phyloP scores from a whole-genome alignment of 2,888 invertebrate species.

The Phanerotoma sp. region DNA sequence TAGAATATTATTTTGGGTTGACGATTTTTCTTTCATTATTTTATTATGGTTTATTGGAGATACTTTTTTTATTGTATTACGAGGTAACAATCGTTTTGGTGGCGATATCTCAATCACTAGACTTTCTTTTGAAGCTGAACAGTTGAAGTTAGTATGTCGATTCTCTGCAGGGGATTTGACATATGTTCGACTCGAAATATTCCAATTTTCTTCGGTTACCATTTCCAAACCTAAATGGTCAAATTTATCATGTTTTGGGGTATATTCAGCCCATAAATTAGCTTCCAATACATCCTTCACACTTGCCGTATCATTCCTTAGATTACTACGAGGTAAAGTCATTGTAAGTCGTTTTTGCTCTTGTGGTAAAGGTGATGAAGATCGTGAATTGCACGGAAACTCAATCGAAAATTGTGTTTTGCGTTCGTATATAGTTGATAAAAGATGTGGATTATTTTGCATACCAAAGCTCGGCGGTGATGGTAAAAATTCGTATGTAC shows the following conservation, averaged over 20 bases:
- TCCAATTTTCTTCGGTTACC: slow-evolving; percentile 4
- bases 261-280: slow-evolving; percentile 44
- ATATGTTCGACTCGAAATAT: neutral
- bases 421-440: slow-evolving; percentile 13
- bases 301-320: slow-evolving; percentile 35
- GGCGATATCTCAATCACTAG: slow-evolving; percentile 41
- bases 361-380: slow-evolving; percentile 31
- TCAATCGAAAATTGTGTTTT: neutral
- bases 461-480: neutral
- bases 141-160: neutral
- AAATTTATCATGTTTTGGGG: slow-evolving; percentile 18
- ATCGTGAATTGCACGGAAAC: neutral
- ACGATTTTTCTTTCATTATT: slow-evolving; percentile 40
- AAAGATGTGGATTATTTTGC: neutral
- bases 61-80: slow-evolving; percentile 30
- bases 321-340: neutral
- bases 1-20: slow-evolving; percentile 22
- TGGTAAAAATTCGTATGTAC: neutral
- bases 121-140: slow-evolving; percentile 21
- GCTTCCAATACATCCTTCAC: slow-evolving; percentile 47
- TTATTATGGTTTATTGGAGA: slow-evolving; percentile 39
- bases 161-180: neutral
- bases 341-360: slow-evolving; percentile 6
- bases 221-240: no score
- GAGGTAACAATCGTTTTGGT: slow-evolving; percentile 27